Evolutionary conservation across 2,797 vertebrate genomes (phyloP), one percentile per base, ranked within the genome.

Genomic region (Anguilla marmorata): DNA sequence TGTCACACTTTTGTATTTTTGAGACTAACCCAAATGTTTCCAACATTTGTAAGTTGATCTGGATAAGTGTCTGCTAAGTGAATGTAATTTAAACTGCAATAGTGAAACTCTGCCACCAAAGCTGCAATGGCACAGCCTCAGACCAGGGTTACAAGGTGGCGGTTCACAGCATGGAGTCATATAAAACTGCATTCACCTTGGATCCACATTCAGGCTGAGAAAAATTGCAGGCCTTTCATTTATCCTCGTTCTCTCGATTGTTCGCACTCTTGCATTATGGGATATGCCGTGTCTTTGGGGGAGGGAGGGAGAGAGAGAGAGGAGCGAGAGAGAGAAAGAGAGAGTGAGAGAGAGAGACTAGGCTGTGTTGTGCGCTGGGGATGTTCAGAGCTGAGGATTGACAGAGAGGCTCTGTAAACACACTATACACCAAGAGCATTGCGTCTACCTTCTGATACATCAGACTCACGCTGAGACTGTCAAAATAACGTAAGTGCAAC

Each of bases 381-480:
- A 89, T 50, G 80, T 86, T 90, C 91, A 4, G 88, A 92, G 91
- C 90, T 89, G 91, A 90, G 92, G 85, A 92, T 89, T 95, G 93
- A 94, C 88, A 91, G 93, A 92, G 93, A 93, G 91, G 92, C 93
- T 94, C 89, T 91, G 92, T 93, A 94, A 95, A 95, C 94, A 94
- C 91, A 90, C 88, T 90, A 91, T 91, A 56, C 52, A 66, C 58
- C 92, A 92, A 92, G 91, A 93, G 92, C 91, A 90, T 91, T 92
- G 92, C 92, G 93, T 93, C 91, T 92, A 89, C 93, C 92, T 91
- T 92, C 93, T 91, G 88, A 94, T 93, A 93, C 93, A 94, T 94
- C 95, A 92, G 92, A 91, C 93, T 93, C 94, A 94, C 90, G 93
- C 95, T 93, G 94, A 91, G 93, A 90, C 92, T 95, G 95, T 94